Evolutionary conservation across 2,888 invertebrate genomes (phyloP), one percentile per base, ranked within the genome.

Genomic region (Pinctada fucata): DNA sequence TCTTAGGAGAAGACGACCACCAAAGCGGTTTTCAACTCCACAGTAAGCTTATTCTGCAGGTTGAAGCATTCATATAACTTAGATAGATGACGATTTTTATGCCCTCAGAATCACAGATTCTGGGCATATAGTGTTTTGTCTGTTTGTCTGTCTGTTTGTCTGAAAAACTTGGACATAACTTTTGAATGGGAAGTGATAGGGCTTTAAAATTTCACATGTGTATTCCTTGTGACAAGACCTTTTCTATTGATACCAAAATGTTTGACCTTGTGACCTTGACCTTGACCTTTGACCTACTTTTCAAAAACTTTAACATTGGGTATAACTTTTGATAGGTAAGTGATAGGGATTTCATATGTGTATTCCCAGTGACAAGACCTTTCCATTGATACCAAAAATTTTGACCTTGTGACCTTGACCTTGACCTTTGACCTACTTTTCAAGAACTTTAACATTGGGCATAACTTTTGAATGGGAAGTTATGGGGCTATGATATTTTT

Each of bases 251-350:
- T 58, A 58, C 58, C 6, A 58, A 58, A 58, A 6, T 58, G 6
- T 58, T 13, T 58, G 58, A 58, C 58, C 13, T 58, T 58, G 13
- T 58, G 58, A 58, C 58, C 58, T 58, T 58, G 6, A 13, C 6
- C 58, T 13, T 58, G 58, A 58, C 58, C 58, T 58, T 58, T 58
- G 58, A 58, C 58, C 58, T 58, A 58, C 58, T 10, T 58, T 58
- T 1, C 1, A 6, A 58, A 58, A 58, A 58, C 58, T 58, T 58
- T 58, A 58, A 58, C 13, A 58, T 58, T 58, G 58, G 58, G 58
- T 58, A 58, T 58, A 58, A 10, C 13, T 58, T 58, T 58, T 58
- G 58, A 58, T 10, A 10, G 58, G 58, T 58, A 6, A 58, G 58
- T 58, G 58, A 58, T 58, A 58, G 58, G 58, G 58, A 6, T 58